phyloP scores from a whole-genome alignment of 2,797 vertebrate species.

The Prunella strophiata region DNA sequence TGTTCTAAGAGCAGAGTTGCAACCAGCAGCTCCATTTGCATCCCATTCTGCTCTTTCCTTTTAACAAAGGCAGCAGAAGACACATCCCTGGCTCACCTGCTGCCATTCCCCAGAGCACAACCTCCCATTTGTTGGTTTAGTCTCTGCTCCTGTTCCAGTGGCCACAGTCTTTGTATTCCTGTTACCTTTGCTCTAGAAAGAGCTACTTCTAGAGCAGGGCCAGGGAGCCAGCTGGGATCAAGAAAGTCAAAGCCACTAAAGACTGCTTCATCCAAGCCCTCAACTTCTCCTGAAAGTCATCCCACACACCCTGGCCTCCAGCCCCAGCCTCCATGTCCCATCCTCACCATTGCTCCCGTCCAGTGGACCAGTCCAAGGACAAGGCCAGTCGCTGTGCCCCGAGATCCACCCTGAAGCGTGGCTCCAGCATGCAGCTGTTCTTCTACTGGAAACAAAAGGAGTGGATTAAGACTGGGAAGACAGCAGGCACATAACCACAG shows the following conservation, averaged over 20 bases:
- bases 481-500: not conserved
- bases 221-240: not conserved
- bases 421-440: slow-evolving; percentile 77
- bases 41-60: not conserved
- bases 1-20: not conserved
- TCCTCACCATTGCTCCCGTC: slow-evolving; percentile 83
- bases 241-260: not conserved
- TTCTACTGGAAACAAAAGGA: slow-evolving; percentile 82
- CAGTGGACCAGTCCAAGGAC: slow-evolving; percentile 94
- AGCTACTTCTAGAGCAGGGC: not conserved
- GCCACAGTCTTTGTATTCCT: not conserved
- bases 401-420: slow-evolving; percentile 73
- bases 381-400: slow-evolving; percentile 84
- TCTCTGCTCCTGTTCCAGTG: not conserved
- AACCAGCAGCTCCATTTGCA: not conserved
- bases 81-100: not conserved
- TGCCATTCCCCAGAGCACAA: not conserved
- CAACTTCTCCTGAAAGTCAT: not conserved
- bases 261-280: not conserved
- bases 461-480: not conserved
- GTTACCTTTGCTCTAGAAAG: not conserved
- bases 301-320: not conserved
- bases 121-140: not conserved
- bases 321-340: not conserved
- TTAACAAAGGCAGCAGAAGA: not conserved